Percentiles rank a stretch among this genome's conserved stretches.
These are phyloP conservation scores for Musca domestica DNA, from an alignment of 1,140 invertebrate genomes.

Conservation along the genomic window DNA sequence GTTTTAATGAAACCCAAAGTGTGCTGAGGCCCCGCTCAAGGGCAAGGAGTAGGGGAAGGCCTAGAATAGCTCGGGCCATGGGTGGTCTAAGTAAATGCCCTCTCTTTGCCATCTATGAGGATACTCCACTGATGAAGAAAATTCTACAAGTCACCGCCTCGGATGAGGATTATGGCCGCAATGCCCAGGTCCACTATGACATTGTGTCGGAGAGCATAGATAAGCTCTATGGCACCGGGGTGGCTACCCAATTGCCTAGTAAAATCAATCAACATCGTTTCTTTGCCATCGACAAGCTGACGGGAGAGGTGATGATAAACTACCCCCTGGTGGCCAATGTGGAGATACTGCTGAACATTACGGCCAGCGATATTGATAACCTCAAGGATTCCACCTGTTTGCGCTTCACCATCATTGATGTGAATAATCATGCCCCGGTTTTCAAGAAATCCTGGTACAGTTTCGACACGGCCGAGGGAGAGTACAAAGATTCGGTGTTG, in stretches of 20 bases:
- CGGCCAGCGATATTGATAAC: slow-evolving; percentile 73
- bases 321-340: slow-evolving; percentile 72
- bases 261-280: slow-evolving; percentile 60
- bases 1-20: not conserved
- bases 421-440: slow-evolving; percentile 82
- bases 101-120: slow-evolving; percentile 72
- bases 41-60: slow-evolving; percentile 4
- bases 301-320: slow-evolving; percentile 74
- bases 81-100: slow-evolving; percentile 51
- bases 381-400: slow-evolving; percentile 69
- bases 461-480: slow-evolving; percentile 78
- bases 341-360: slow-evolving; percentile 74
- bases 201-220: slow-evolving; percentile 66
- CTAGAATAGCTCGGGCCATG: slow-evolving; percentile 19
- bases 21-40: not conserved
- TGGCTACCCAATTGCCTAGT: slow-evolving; percentile 24
- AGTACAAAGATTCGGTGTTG: slow-evolving; percentile 66
- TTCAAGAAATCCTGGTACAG: slow-evolving; percentile 80
- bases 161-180: slow-evolving; percentile 76
- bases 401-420: slow-evolving; percentile 68
- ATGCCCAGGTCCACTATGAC: slow-evolving; percentile 75
- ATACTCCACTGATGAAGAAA: slow-evolving; percentile 68
- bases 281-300: slow-evolving; percentile 71
- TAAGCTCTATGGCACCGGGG: slow-evolving; percentile 40
- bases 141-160: slow-evolving; percentile 77